These are phyloP conservation scores for Anser brachyrhynchus DNA, from an alignment of 2,113 vertebrate genomes.

Conservation along the genomic window DNA sequence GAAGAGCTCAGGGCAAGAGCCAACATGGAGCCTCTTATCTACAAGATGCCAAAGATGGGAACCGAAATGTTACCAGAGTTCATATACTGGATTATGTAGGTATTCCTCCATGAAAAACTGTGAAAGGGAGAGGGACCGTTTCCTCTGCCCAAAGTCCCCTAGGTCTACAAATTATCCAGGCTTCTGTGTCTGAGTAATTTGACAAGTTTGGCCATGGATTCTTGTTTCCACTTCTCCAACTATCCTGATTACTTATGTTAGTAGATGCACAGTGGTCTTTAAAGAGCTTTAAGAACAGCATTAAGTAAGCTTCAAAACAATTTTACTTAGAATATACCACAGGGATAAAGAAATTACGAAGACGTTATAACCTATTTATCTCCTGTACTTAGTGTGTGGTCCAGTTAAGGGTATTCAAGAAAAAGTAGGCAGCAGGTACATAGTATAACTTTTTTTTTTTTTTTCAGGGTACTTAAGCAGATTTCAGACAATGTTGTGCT, in stretches of 20 bases:
- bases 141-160: neutral
- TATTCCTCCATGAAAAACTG: neutral
- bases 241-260: neutral
- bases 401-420: neutral
- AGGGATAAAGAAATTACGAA: neutral
- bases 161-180: neutral
- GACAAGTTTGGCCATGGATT: neutral
- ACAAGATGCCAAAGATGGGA: neutral
- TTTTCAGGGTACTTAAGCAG: neutral
- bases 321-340: neutral
- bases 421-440: neutral
- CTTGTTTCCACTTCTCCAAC: neutral
- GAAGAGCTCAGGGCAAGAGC: neutral
- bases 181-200: neutral
- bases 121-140: neutral
- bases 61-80: neutral
- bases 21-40: neutral
- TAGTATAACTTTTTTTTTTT: neutral
- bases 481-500: neutral
- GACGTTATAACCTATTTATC: neutral
- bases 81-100: neutral
- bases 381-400: neutral
- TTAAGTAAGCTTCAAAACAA: neutral
- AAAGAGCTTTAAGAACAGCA: neutral
- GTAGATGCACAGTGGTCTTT: neutral